Base-by-base conservation (phyloP, 2,888 invertebrate genomes). In the Eupithecia subumbrata region DNA sequence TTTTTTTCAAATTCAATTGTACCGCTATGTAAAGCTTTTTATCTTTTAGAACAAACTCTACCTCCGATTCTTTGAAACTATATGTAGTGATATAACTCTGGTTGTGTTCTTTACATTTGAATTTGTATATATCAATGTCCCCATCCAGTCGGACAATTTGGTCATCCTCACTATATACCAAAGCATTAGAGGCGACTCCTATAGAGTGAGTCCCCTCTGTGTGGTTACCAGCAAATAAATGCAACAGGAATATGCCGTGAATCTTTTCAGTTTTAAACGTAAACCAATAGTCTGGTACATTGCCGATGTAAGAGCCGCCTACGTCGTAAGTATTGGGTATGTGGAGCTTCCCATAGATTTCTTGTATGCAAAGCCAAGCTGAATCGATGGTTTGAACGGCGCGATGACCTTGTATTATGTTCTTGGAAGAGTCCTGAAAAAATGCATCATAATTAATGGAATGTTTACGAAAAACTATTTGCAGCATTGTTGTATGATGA, bases 291-390 rank as follows among this genome's bases (percentile, higher is more conserved):
- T 94, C 92, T 0, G 89, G 85, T 1, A 89, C 83, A 66, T 92
- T 89, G 37, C 89, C 83, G 43, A 88, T 86, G 75, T 91, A 91
- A 0, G 94, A 92, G 40, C 93, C 92, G 16, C 95, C 95, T 34
- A 94, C 87, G 69, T 94, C 92, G 75, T 93, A 94, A 25, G 89
- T 86, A 78, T 91, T 90, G 0, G 91, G 90, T 8, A 93, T 84
- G 73, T 91, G 84, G 5, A 93, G 85, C 81, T 94, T 94, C 56
- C 89, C 84, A 77, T 91, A 92, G 16, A 93, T 83, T 37, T 90
- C 83, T 16, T 89, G 87, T 0, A 95, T 63, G 73, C 90, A 87
- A 37, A 95, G 79, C 92, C 92, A 94, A 74, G 87, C 90, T 0
- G 87, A 91, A 45, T 91, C 87, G 2, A 81, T 81, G 2, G 94